These are phyloP conservation scores for Danio aesculapii DNA, from an alignment of 2,797 vertebrate species.

Conservation along the genomic window DNA sequence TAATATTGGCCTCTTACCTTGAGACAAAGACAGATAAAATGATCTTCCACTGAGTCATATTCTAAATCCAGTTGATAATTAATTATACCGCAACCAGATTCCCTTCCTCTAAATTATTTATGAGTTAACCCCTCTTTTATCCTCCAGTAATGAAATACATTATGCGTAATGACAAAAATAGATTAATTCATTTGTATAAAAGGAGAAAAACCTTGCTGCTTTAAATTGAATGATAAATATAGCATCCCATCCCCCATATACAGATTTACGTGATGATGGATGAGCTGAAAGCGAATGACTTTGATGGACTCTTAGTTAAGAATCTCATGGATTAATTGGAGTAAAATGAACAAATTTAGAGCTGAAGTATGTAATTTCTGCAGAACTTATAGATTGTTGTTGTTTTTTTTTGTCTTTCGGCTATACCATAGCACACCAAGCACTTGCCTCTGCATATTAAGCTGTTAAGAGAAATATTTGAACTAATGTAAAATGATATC, in stretches of 20 bases:
- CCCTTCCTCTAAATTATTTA: constrained; percentile 59
- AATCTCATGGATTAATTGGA: neutral
- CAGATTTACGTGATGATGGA: constrained; percentile 36
- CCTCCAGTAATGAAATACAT: constrained; percentile 61
- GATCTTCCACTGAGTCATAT: constrained; percentile 69
- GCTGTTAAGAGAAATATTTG: neutral
- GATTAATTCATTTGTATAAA: constrained; percentile 61
- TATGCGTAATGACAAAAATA: constrained; percentile 59
- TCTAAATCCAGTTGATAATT: constrained; percentile 59
- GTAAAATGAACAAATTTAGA: neutral
- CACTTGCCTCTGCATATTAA: neutral
- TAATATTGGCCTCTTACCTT: constrained; percentile 76
- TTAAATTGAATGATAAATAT: constrained; percentile 48
- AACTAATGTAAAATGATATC: neutral
- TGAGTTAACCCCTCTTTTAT: constrained; percentile 57
- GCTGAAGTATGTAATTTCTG: neutral
- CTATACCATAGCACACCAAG: neutral
- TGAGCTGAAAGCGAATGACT: constrained; percentile 7
- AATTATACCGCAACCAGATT: constrained; percentile 60
- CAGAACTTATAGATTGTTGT: neutral
- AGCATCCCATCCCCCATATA: constrained; percentile 11
- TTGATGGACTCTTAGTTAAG: constrained; percentile 10
- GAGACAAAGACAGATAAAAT: constrained; percentile 71
- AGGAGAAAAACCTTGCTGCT: constrained; percentile 41
- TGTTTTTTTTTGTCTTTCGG: neutral